Evolutionary conservation across 1,140 invertebrate species (phyloP).

Genomic region (Kradibia gibbosae): DNA sequence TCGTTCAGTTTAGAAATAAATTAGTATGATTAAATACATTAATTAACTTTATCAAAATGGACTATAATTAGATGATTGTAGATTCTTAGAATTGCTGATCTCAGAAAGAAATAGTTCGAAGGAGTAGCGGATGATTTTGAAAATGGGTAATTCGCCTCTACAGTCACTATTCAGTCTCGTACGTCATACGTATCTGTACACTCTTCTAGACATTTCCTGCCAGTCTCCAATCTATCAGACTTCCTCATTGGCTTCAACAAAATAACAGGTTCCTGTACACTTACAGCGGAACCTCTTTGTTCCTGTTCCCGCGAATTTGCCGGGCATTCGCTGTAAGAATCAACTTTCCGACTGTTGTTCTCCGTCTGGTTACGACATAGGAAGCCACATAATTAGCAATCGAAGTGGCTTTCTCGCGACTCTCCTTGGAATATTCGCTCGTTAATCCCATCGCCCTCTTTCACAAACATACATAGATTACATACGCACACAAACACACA

Average conservation of each 20-base stretch:
- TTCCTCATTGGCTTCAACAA: conserved; percentile 40
- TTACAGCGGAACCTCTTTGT: conserved; percentile 15
- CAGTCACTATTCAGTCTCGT: neutral
- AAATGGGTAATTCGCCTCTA: neutral
- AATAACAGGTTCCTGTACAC: neutral
- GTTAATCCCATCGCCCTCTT: neutral
- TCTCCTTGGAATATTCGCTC: conserved; percentile 14
- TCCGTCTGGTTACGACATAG: conserved; percentile 49
- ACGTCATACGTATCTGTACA: neutral
- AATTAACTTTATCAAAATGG: no score
- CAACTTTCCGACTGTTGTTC: neutral
- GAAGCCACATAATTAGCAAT: conserved; percentile 64
- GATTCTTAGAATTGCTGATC: no score
- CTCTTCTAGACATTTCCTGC: conserved; percentile 26
- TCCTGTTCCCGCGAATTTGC: conserved; percentile 5
- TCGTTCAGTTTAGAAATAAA: no score
- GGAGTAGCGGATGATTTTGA: neutral
- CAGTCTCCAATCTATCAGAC: conserved; percentile 48
- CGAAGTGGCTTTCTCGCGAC: conserved; percentile 57
- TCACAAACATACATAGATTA: no score
- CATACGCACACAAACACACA: no score
- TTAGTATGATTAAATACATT: no score
- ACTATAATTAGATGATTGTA: no score
- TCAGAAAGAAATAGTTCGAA: neutral
- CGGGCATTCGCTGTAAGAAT: neutral